These are phyloP conservation scores for Sebastes variabilis DNA, from an alignment of 2,797 vertebrate species.

Conservation along the genomic window DNA sequence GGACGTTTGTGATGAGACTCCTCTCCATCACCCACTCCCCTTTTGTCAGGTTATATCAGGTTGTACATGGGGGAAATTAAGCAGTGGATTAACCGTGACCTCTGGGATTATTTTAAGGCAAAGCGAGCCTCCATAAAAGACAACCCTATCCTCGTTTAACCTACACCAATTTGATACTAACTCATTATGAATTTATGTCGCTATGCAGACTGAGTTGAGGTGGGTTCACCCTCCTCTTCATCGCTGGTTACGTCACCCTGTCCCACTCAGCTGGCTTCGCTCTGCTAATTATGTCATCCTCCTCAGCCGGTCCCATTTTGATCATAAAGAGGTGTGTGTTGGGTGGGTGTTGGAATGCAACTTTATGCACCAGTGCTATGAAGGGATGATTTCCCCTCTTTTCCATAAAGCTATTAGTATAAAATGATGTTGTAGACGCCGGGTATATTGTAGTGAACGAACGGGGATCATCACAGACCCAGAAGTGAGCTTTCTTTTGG, in stretches of 20 bases:
- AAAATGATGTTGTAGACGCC: neutral
- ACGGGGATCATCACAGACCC: constrained; percentile 26
- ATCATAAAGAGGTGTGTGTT: constrained; percentile 1
- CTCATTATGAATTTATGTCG: neutral
- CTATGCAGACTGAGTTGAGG: neutral
- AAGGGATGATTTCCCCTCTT: neutral
- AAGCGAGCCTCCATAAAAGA: neutral
- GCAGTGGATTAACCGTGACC: neutral
- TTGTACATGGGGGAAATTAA: neutral
- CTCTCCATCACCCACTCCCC: neutral
- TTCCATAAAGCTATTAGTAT: neutral
- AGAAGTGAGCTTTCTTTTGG: constrained; percentile 26
- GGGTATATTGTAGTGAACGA: neutral
- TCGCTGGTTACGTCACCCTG: constrained; percentile 44
- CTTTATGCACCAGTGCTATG: constrained; percentile 4
- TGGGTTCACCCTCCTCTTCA: constrained; percentile 3
- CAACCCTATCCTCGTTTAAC: constrained; percentile 17
- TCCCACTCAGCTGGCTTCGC: constrained; percentile 34
- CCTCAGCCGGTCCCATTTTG: constrained; percentile 23
- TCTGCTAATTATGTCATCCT: constrained; percentile 44
- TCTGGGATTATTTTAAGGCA: neutral
- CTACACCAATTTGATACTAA: neutral
- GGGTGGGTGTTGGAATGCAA: constrained; percentile 17
- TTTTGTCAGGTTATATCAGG: constrained; percentile 28
- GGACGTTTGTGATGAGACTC: neutral